Base-by-base conservation (phyloP, 2,888 invertebrate genomes). In the Beris morrisii region DNA sequence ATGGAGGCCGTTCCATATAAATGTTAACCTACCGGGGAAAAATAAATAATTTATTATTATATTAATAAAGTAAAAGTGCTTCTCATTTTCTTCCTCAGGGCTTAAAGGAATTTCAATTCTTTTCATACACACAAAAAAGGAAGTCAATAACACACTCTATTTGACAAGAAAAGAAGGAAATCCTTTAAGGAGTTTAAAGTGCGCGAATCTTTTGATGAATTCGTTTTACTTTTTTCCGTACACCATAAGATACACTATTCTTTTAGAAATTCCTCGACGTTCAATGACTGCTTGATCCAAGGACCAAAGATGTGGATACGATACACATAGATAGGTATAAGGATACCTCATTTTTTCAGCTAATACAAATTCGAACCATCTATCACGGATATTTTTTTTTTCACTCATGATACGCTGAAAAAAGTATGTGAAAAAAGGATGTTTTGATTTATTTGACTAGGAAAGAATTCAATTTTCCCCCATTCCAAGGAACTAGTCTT, bases 1-100 rank as follows among this genome's bases (percentile, higher is more conserved):
- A 96, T 0, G 96, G 96, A 3, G 92, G 89, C 76, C 85, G 83
- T 77, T 93, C 90, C 80, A 95, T 87, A 76, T 93, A 91, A 72
- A 85, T 84, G 81, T 95, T 94, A 45, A 95, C 93, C 78, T 89
- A 84, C 53, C 80, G 78, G 30, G 2, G 48, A 48, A 48, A 15
- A 48, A 15, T 9, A 48, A 48, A n/a, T 38, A 5, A 45, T n/a
- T 1, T 45, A n/a, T 45, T 11, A 45, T 22, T 22, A 22, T 22
- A 22, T 22, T 22, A 22, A 22, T 22, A 22, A 22, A 22, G 22
- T 12, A 5, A 46, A 61, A 32, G 31, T n/a, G 11, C 4, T 48
- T 43, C 12, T 15, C 15, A 50, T 57, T 22, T 59, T 59, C 59
- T 22, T n/a, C 11, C n/a, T 50, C 50, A 50, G 12, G 48, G 31